These are phyloP conservation scores for Poeciliopsis turrubarensis DNA, from an alignment of 2,113 vertebrate genomes.

Conservation along the genomic window DNA sequence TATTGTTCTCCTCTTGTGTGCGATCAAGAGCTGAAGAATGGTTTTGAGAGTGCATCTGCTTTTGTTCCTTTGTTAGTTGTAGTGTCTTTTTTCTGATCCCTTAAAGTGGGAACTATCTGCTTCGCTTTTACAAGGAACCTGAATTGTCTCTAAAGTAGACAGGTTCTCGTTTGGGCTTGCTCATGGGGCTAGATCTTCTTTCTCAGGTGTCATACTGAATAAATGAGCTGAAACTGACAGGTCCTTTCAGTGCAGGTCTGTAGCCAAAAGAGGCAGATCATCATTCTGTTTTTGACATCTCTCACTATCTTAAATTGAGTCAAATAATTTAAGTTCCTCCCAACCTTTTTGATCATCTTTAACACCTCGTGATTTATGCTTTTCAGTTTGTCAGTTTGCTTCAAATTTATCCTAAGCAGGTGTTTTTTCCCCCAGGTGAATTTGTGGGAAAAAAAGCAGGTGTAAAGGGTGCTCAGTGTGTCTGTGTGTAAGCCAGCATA, in stretches of 20 bases:
- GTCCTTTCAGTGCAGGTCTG: conserved; percentile 4
- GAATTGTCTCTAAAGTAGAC: conserved; percentile 62
- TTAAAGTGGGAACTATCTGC: conserved; percentile 40
- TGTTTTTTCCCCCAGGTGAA: neutral
- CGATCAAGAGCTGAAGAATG: neutral
- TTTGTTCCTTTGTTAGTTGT: conserved; percentile 15
- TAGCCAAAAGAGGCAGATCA: conserved; percentile 3
- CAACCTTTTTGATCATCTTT: conserved; percentile 9
- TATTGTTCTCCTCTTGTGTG: neutral
- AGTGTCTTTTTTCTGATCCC: neutral
- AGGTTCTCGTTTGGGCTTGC: conserved; percentile 23
- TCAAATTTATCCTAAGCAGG: neutral
- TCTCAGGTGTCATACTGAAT: conserved; percentile 35
- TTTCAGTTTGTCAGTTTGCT: conserved; percentile 7
- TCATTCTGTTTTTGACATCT: neutral
- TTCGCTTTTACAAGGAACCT: conserved; percentile 24
- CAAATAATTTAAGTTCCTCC: neutral
- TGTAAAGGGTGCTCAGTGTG: conserved; percentile 7
- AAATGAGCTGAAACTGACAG: conserved; percentile 32
- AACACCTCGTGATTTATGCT: neutral
- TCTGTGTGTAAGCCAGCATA: conserved; percentile 18
- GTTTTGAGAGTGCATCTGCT: conserved; percentile 10
- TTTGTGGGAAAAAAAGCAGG: conserved; percentile 7
- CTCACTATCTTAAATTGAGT: conserved; percentile 11
- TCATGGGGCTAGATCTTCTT: conserved; percentile 19